These are phyloP conservation scores for Bruchidius siliquastri DNA, from an alignment of 2,888 invertebrate species.

Conservation along the genomic window DNA sequence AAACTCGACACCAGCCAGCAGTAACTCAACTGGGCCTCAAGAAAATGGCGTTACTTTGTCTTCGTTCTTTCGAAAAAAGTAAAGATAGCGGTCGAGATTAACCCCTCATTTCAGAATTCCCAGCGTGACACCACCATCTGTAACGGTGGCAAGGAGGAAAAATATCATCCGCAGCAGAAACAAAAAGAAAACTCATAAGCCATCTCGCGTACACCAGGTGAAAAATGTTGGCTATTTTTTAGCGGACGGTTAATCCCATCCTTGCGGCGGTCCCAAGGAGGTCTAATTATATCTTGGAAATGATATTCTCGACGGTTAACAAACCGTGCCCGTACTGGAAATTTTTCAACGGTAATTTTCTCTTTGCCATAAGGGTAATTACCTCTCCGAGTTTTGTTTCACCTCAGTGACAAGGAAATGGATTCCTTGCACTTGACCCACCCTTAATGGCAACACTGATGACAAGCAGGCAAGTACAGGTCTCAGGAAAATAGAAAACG, in stretches of 20 bases:
- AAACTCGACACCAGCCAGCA: background rate
- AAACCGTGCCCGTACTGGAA: background rate
- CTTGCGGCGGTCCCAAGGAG: background rate
- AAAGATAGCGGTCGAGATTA: background rate
- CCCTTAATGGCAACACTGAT: background rate
- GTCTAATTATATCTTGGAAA: background rate
- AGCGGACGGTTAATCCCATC: background rate
- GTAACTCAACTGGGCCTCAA: background rate
- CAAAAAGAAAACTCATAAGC: background rate
- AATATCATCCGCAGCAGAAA: background rate
- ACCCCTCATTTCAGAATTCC: background rate
- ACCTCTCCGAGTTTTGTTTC: background rate
- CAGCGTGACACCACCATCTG: background rate
- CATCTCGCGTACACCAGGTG: background rate
- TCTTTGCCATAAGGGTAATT: background rate
- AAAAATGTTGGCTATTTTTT: background rate
- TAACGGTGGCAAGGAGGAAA: background rate
- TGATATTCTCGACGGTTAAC: background rate
- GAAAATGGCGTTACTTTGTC: background rate
- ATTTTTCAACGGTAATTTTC: background rate
- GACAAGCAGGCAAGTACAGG: too few relatives aligned
- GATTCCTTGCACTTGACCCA: background rate
- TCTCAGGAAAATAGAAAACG: too few relatives aligned
- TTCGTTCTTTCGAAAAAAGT: background rate
- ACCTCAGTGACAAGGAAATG: background rate